phyloP scores from a whole-genome alignment of 2,113 vertebrate genomes.

The Hippocampus zosterae region DNA sequence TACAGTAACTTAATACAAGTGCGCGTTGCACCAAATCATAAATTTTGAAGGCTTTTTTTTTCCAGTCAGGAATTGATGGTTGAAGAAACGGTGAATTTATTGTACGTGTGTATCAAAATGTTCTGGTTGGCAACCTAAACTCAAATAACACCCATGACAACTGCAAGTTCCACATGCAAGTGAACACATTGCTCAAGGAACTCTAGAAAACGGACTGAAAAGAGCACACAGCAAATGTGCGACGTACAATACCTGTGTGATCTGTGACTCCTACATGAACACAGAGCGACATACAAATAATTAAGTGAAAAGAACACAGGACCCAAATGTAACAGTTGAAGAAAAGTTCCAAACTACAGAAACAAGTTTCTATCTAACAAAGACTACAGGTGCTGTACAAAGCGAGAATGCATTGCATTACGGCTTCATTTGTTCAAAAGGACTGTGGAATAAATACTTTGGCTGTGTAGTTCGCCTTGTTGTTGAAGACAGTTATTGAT shows the following conservation, averaged over 20 bases:
- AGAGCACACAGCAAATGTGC: conserved; percentile 69
- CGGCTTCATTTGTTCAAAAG: no score
- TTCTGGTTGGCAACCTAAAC: background rate
- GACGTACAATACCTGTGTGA: conserved; percentile 82
- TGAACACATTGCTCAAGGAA: conserved; percentile 41
- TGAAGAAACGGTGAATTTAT: no score
- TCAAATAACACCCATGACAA: conserved; percentile 7
- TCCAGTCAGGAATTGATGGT: background rate
- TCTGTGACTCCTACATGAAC: conserved; percentile 86
- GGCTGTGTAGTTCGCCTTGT: background rate
- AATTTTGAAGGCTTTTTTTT: background rate
- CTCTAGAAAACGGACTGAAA: conserved; percentile 31
- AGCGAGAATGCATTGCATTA: background rate
- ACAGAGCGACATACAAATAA: conserved; percentile 60
- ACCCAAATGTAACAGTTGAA: conserved; percentile 28
- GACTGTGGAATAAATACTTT: background rate
- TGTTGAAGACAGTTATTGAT: conserved; percentile 1
- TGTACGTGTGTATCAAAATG: background rate
- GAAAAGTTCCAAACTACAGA: background rate
- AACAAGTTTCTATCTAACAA: background rate
- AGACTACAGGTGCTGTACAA: conserved; percentile 4
- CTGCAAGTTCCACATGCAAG: conserved; percentile 41
- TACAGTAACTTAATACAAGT: background rate
- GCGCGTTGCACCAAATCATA: background rate
- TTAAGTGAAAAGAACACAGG: conserved; percentile 60